phyloP scores from a whole-genome alignment of 2,888 invertebrate species.

The Epistrophe eligans region DNA sequence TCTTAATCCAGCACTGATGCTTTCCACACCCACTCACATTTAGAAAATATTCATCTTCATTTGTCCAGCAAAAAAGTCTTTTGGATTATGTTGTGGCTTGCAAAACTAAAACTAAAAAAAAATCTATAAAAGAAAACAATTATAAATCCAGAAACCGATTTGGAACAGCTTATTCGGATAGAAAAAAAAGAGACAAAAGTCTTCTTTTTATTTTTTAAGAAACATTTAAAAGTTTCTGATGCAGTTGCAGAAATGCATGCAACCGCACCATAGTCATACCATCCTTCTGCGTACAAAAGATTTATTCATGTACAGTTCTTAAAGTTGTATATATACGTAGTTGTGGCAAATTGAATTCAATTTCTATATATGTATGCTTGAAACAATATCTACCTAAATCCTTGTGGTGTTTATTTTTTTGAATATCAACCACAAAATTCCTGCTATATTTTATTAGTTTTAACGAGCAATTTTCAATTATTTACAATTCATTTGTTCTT shows the following conservation, averaged over 20 bases:
- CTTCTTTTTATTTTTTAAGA: not conserved
- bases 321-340: not conserved
- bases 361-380: not conserved
- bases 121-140: not conserved
- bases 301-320: not conserved
- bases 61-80: not conserved
- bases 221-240: not conserved
- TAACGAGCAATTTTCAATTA: not conserved
- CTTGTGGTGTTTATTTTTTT: not conserved
- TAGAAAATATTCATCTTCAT: not conserved
- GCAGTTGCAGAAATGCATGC: not conserved
- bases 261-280: not conserved
- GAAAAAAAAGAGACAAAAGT: too few species aligned
- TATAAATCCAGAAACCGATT: conserved; percentile 1
- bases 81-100: not conserved
- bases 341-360: not conserved
- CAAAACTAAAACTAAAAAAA: not conserved
- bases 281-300: not conserved
- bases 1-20: not conserved
- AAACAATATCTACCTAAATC: not conserved
- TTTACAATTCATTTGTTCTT: not conserved
- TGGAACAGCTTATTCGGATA: not conserved
- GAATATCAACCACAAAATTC: not conserved
- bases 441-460: not conserved
- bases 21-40: not conserved